A percentile compares a stretch with the other conserved stretches of the same genome.
These are phyloP conservation scores for Lethrus apterus DNA, from an alignment of 1,140 invertebrate species.

Conservation along the genomic window DNA sequence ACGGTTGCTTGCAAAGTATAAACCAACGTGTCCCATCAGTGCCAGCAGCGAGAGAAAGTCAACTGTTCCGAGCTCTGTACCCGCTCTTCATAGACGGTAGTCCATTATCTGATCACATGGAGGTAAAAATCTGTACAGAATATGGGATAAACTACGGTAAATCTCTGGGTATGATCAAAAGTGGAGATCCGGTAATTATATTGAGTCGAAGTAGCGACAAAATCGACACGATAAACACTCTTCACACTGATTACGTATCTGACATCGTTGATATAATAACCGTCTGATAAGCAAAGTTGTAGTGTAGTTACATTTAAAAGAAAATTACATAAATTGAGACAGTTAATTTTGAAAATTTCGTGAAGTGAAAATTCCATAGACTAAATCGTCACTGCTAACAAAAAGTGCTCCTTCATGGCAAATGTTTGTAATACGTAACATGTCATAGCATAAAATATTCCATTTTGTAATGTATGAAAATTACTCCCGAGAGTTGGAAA, in stretches of 20 bases:
- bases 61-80: slow-evolving; percentile 90
- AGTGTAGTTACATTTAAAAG: too few species aligned
- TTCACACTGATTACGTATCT: slow-evolving; percentile 82
- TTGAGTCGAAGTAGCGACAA: slow-evolving; percentile 96
- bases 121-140: slow-evolving; percentile 88
- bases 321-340: too few species aligned
- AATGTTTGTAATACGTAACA: too few species aligned
- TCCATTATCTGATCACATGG: slow-evolving; percentile 74
- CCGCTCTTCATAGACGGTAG: slow-evolving; percentile 83
- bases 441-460: too few species aligned
- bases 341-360: too few species aligned
- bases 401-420: too few species aligned
- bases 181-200: slow-evolving; percentile 84
- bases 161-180: slow-evolving; percentile 74
- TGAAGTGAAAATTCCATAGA: too few species aligned
- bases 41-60: slow-evolving; percentile 86
- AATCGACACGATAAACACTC: slow-evolving; percentile 94
- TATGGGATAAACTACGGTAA: slow-evolving; percentile 86
- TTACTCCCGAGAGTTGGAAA: too few species aligned
- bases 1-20: slow-evolving; percentile 87
- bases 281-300: too few species aligned
- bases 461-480: too few species aligned
- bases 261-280: too few species aligned
- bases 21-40: slow-evolving; percentile 94
- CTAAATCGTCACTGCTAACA: too few species aligned